phyloP scores from a whole-genome alignment of 2,113 vertebrate species.

The Labeo rohita region DNA sequence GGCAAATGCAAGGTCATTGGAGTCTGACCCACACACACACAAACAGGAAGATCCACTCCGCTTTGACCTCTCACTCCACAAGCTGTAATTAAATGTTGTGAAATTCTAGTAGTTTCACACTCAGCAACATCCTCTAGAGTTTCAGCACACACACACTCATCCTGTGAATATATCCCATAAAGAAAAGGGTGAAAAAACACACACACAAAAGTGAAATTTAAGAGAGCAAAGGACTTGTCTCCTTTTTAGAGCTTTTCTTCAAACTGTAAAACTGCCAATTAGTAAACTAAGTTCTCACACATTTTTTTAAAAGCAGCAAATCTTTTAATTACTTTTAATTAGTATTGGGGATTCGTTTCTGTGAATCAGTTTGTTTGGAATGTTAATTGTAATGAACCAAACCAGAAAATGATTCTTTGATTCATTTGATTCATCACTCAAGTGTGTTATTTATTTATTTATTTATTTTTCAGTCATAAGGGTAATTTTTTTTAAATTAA shows the following conservation, averaged over 20 bases:
- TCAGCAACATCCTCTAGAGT: constrained; percentile 72
- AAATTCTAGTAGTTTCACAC: constrained; percentile 83
- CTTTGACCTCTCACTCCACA: constrained; percentile 73
- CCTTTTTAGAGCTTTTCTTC: neutral
- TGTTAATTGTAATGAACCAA: neutral
- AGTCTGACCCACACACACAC: constrained; percentile 44
- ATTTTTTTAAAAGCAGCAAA: neutral
- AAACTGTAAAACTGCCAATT: constrained; percentile 10
- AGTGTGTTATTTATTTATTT: neutral
- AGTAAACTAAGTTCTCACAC: neutral
- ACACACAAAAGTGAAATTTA: constrained; percentile 38
- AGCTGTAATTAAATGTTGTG: constrained; percentile 81
- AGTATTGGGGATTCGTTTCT: neutral
- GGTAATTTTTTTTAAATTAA: too few relatives aligned
- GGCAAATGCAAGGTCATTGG: constrained; percentile 52
- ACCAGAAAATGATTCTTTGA: neutral
- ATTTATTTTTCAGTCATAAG: neutral
- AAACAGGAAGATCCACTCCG: constrained; percentile 32
- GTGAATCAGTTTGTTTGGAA: neutral
- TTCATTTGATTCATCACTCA: neutral
- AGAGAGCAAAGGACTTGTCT: neutral
- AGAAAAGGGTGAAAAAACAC: constrained; percentile 41
- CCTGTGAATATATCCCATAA: neutral
- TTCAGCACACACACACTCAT: constrained; percentile 59
- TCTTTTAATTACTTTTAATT: neutral